phyloP scores from a whole-genome alignment of 2,797 vertebrate species.

The Pantherophis alleghaniensis region DNA sequence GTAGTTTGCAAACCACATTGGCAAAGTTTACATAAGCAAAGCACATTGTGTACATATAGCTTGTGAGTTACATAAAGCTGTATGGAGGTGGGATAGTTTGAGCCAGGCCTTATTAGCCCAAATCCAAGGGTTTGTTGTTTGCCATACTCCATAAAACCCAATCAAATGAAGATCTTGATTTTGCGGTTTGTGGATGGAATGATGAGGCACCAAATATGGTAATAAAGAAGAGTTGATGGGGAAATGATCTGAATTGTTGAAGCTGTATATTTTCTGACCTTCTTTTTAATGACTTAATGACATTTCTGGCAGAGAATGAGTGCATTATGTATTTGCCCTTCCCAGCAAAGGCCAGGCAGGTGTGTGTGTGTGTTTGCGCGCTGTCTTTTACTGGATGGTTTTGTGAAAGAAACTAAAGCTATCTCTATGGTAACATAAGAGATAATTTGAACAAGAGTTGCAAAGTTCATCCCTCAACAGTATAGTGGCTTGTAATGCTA shows the following conservation, averaged over 20 bases:
- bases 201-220: neutral
- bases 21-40: neutral
- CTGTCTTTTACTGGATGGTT: conserved; percentile 4
- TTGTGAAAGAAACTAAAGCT: conserved; percentile 42
- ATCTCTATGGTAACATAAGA: conserved; percentile 45
- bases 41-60: neutral
- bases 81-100: neutral
- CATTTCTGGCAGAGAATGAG: neutral
- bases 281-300: conserved; percentile 16
- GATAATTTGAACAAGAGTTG: conserved; percentile 43
- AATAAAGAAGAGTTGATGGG: neutral
- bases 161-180: neutral
- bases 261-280: conserved; percentile 19
- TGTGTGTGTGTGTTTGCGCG: fast-evolving
- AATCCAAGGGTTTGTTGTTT: neutral
- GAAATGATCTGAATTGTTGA: conserved; percentile 10
- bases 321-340: conserved; percentile 18
- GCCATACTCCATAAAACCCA: neutral
- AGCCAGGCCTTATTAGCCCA: neutral
- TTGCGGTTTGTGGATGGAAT: conserved; percentile 12
- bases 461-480: conserved; percentile 52
- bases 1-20: neutral
- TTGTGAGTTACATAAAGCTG: neutral
- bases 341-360: neutral
- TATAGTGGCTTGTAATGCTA: conserved; percentile 42